Evolutionary conservation across 1,140 invertebrate genomes (phyloP).

Genomic region (Mamestra configurata): DNA sequence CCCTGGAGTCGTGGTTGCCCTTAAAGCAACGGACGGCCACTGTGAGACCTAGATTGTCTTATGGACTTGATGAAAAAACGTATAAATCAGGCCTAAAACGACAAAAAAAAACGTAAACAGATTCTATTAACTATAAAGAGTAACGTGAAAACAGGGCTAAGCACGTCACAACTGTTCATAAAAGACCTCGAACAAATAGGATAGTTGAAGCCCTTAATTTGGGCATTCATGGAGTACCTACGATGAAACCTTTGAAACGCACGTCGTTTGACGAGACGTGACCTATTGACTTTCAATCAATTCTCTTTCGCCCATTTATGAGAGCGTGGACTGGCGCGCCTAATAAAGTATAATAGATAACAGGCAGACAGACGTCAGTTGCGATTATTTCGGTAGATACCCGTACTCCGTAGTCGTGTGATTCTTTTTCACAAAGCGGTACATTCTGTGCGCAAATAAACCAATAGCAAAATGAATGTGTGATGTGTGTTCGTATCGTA

Average conservation of each 20-base stretch:
- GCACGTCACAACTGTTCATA: slow-evolving; percentile 1
- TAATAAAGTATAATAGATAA: slow-evolving; percentile 39
- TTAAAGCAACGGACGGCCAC: slow-evolving; percentile 14
- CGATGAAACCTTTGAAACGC: slow-evolving; percentile 56
- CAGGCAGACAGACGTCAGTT: slow-evolving; percentile 9
- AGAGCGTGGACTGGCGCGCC: slow-evolving; percentile 17
- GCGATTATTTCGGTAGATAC: slow-evolving; percentile 17
- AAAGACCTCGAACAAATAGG: slow-evolving; percentile 17
- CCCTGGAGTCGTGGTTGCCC: neutral
- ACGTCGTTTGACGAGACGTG: slow-evolving; percentile 55
- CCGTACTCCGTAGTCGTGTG: too few species aligned
- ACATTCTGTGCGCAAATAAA: slow-evolving; percentile 11
- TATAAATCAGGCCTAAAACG: neutral
- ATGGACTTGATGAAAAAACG: neutral
- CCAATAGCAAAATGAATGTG: slow-evolving; percentile 14
- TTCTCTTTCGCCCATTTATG: slow-evolving; percentile 53
- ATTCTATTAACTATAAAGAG: neutral
- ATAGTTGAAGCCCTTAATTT: slow-evolving; percentile 53
- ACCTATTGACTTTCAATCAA: slow-evolving; percentile 68
- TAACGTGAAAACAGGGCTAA: neutral
- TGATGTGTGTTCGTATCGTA: slow-evolving; percentile 23
- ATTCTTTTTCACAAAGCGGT: slow-evolving; percentile 15
- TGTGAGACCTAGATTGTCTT: neutral
- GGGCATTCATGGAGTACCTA: slow-evolving; percentile 55
- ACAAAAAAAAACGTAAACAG: slow-evolving; percentile 9